Base-by-base conservation (phyloP, 2,888 invertebrate species). In the Acanthosepion lycidas region DNA sequence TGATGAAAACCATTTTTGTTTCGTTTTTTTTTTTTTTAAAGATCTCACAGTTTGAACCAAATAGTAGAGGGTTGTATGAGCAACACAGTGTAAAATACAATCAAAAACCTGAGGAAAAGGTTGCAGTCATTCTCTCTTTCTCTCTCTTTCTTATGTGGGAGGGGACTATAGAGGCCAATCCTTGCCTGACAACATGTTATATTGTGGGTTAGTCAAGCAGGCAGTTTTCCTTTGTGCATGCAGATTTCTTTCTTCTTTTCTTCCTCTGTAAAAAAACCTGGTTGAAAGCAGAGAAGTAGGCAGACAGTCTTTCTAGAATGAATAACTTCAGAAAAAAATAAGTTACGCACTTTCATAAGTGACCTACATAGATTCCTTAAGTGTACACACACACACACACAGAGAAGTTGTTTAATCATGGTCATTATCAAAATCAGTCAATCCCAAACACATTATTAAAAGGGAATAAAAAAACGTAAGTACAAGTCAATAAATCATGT, bases 141-240 rank as follows among this genome's bases (percentile, higher is more conserved):
- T 78, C n/a, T 28, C n/a, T 78, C 78, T 23, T 8, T 64, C 64
- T n/a, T 78, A 55, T 59, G 78, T 78, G n/a, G n/a, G 78, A 78
- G 78, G 78, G n/a, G 78, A 78, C 78, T 15, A 78, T 12, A 78
- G 78, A n/a, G 78, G 78, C 78, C 78, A 78, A n/a, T 78, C 78
- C 78, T 78, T 78, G 78, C 78, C n/a, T 78, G 78, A 78, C 78
- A 78, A 78, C 78, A 78, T 33, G 78, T 12, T 78, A n/a, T 78
- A 78, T 78, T 78, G 78, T 78, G 15, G n/a, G 78, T 78, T 78
- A 78, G 78, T 78, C 78, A 78, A 78, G 78, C 78, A 78, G 78
- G n/a, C 33, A 6, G 78, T 78, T 33, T 78, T 59, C 59, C 59
- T 59, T 59, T 59, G 59, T 78, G 78, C 33, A 33, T n/a, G 2